Base-by-base conservation (phyloP, 2,113 vertebrate genomes). In the Pholis gunnellus region DNA sequence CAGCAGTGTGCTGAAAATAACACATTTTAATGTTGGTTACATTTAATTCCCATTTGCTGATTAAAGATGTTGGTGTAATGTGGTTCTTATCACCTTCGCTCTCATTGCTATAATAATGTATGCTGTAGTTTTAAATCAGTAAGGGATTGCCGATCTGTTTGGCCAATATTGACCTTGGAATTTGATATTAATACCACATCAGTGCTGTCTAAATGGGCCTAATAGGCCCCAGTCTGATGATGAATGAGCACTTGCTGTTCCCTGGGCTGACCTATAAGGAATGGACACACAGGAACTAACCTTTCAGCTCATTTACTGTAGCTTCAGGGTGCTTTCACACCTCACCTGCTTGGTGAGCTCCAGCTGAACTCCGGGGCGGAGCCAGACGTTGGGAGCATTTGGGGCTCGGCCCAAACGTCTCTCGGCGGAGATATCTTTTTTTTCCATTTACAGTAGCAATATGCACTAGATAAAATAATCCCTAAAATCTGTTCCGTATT, bases 291-390 rank as follows among this genome's bases (percentile, higher is more conserved):
- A 69, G 63, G 57, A 64, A 64, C 31, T 46, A 29, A 69, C 68
- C 64, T 78, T 71, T 50, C 46, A 64, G 74, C 29, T 81, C 75
- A 84, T 84, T 84, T 78, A 72, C 63, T 9, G 63, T 59, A 69
- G 81, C 81, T 78, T 60, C 6, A 52, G 73, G 81, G 14, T 9
- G 34, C 50, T 52, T 77, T 74, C 73, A 70, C 48, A 44, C 36
- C 20, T n/a, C n/a, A 75, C 59, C 70, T 65, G 17, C 31, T 60
- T 34, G 5, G n/a, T 18, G 13, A 25, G 59, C 34, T 17, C 9
- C 6, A 9, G 1, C 66, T 36, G 20, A 69, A 78, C 54, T 57
- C 54, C 1, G 54, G n/a, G 54, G 54, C 4, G 10, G 54, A 56
- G n/a, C n/a, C 54, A n/a, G 4, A 9, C 20, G 7, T 9, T 3